Evolutionary conservation across 2,113 vertebrate species (phyloP), one percentile per base, ranked within the genome.

Genomic region (Gallinago undulata): DNA sequence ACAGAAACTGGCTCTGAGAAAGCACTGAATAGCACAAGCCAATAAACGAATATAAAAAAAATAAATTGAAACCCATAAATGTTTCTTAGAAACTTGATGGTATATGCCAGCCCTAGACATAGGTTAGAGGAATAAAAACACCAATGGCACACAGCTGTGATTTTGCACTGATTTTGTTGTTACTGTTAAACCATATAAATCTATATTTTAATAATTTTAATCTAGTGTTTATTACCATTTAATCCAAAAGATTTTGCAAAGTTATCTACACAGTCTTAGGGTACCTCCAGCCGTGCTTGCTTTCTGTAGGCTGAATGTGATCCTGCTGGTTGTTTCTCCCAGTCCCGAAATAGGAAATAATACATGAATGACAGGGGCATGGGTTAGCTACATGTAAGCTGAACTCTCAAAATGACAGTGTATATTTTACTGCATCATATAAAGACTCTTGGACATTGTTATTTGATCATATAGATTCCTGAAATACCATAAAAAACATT

Each of bases 261-360:
- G 27, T 83, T 59, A 51, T 12, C 39, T 69, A 17, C 5, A 11
- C 28, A 51, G 19, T 47, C 24, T 47, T 62, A 48, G 22, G 2
- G 39, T 87, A 82, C 33, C 12, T 76, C 31, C 33, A 68, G 31
- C 24, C 43, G 3, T 37, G 8, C 28, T 82, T 77, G 25, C 9
- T 84, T 77, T 77, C 35, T 1, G 1, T 31, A 73, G 43, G 19
- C 33, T 82, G 18, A 63, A 35, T n/a, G 51, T 62, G 69, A 66
- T 74, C 33, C 45, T 74, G 9, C 30, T n/a, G 21, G 16, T 74
- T 76, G 17, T 69, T 73, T 93, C 37, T 56, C 5, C 24, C 15
- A 17, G 35, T 39, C 35, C 88, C 72, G 85, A 87, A 90, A 84
- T 48, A 74, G 39, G 89, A 91, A 91, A 53, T 21, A 55, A 25